phyloP scores from a whole-genome alignment of 2,888 invertebrate genomes.

The Lasius fuliginosus region DNA sequence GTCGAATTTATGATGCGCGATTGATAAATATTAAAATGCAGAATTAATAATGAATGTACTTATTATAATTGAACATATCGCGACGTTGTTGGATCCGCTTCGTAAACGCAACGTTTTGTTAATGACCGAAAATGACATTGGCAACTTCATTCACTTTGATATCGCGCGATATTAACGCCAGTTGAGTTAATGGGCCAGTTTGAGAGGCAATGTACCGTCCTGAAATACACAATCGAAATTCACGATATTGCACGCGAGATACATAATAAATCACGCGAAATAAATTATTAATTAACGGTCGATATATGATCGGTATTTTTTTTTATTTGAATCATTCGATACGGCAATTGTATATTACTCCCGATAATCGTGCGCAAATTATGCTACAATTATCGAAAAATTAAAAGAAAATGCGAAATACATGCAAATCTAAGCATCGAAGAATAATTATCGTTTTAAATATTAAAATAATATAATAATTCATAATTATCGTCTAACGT shows the following conservation, averaged over 20 bases:
- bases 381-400: neutral
- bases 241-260: neutral
- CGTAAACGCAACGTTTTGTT: neutral
- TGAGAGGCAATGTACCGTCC: neutral
- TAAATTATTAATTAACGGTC: neutral
- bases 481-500: neutral
- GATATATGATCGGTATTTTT: neutral
- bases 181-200: neutral
- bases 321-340: neutral
- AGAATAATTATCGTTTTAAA: neutral
- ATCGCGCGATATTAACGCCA: neutral
- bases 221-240: constrained; percentile 9
- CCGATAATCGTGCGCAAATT: neutral
- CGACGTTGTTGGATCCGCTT: neutral
- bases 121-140: neutral
- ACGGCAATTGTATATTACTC: neutral
- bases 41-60: constrained; percentile 2
- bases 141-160: constrained; percentile 6
- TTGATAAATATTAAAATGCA: constrained; percentile 2
- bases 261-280: neutral
- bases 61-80: constrained; percentile 1
- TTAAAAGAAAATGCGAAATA: neutral
- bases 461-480: neutral
- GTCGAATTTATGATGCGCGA: neutral
- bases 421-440: neutral